phyloP scores from a whole-genome alignment of 2,113 vertebrate species.

The Scartelaos histophorus region DNA sequence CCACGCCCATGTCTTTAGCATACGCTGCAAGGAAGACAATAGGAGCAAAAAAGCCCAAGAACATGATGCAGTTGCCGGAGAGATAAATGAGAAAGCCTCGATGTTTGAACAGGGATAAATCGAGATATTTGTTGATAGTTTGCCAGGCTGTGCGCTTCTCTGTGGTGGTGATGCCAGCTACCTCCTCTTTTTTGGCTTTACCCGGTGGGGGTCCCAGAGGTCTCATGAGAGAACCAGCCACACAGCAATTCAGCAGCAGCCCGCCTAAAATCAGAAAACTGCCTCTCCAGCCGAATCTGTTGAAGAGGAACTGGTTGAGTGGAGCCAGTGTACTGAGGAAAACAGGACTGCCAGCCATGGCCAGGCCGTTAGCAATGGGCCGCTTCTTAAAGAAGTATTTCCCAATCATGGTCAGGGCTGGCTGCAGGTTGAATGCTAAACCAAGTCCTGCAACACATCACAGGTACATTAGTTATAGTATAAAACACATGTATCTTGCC shows the following conservation, averaged over 20 bases:
- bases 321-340: conserved; percentile 94
- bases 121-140: conserved; percentile 87
- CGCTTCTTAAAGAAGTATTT: conserved; percentile 94
- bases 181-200: conserved; percentile 73
- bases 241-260: conserved; percentile 90
- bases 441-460: conserved; percentile 83
- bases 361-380: conserved; percentile 91
- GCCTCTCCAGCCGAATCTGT: conserved; percentile 92
- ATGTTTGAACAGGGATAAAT: conserved; percentile 93
- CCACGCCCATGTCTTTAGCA: conserved; percentile 91
- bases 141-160: conserved; percentile 72
- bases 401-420: conserved; percentile 94
- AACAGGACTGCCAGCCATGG: conserved; percentile 98
- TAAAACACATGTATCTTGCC: neutral
- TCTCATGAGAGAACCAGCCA: conserved; percentile 94
- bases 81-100: conserved; percentile 96
- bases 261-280: conserved; percentile 94
- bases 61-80: conserved; percentile 96
- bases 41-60: conserved; percentile 93
- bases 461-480: neutral
- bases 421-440: conserved; percentile 96
- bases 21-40: conserved; percentile 93
- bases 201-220: conserved; percentile 73
- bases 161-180: conserved; percentile 51
- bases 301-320: conserved; percentile 95